Conservation (phyloP, 2,888 invertebrate genomes). For the Polylopha cassiicola region DNA sequence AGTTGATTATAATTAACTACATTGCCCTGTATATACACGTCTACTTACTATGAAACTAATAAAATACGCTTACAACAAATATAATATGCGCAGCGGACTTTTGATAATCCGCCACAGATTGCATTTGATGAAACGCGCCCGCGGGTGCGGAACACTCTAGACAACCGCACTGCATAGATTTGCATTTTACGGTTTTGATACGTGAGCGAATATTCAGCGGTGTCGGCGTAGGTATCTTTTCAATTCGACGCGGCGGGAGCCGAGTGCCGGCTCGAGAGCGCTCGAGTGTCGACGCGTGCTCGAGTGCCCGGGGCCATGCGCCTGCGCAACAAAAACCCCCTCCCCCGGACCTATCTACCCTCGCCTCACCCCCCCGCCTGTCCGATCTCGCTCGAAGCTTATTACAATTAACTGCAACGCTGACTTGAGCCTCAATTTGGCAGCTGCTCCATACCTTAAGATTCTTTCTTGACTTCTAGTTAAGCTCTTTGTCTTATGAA, state of each 20-base stretch:
- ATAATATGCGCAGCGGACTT: constrained; percentile 6
- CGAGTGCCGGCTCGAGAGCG: constrained; percentile 63
- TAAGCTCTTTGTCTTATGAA: too few relatives aligned
- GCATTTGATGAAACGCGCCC: constrained; percentile 66
- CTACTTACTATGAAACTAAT: constrained; percentile 42
- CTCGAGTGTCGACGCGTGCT: constrained; percentile 72
- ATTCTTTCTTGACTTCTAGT: constrained; percentile 29
- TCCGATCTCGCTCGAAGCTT: constrained; percentile 43
- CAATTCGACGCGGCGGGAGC: constrained; percentile 68
- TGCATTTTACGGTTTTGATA: constrained; percentile 77
- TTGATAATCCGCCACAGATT: constrained; percentile 64
- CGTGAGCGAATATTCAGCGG: constrained; percentile 74
- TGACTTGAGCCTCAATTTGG: constrained; percentile 59
- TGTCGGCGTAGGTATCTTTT: constrained; percentile 74
- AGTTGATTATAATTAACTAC: too few relatives aligned
- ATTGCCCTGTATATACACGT: too few relatives aligned
- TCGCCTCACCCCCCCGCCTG: constrained; percentile 26
- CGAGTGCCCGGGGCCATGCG: constrained; percentile 60
- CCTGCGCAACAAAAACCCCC: constrained; percentile 50
- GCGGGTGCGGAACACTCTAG: constrained; percentile 58
- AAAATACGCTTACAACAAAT: constrained; percentile 28
- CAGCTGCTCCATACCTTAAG: constrained; percentile 37
- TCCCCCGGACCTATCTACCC: constrained; percentile 25
- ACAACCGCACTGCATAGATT: constrained; percentile 74
- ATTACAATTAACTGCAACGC: constrained; percentile 66